These are phyloP conservation scores for Gnatocerus cornutus DNA, from an alignment of 2,888 invertebrate species.

Conservation along the genomic window DNA sequence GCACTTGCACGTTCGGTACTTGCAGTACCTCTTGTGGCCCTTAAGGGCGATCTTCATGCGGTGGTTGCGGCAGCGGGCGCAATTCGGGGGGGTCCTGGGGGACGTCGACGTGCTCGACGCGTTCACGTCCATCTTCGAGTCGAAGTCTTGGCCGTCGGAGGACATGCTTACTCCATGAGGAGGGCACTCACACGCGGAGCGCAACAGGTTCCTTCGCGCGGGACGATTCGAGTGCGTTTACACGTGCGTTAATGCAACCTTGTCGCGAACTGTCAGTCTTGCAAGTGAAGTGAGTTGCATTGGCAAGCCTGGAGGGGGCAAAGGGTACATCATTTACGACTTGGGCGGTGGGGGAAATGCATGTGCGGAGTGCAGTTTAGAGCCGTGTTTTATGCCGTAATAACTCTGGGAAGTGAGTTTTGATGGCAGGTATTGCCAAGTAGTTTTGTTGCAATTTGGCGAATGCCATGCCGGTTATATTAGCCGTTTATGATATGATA, in stretches of 20 bases:
- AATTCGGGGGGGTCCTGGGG: conserved; percentile 90
- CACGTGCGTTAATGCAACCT: conserved; percentile 43
- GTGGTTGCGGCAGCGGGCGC: conserved; percentile 94
- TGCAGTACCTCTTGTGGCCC: conserved; percentile 95
- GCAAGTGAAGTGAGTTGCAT: conserved; percentile 70
- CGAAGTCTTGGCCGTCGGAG: conserved; percentile 51
- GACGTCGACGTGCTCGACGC: conserved; percentile 73
- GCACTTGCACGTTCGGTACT: conserved; percentile 88
- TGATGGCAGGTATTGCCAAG: conserved; percentile 68
- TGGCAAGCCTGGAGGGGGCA: conserved; percentile 65
- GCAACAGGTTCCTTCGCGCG: conserved; percentile 51
- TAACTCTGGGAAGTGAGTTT: conserved; percentile 71
- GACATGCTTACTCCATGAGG: conserved; percentile 39
- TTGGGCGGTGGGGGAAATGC: conserved; percentile 67
- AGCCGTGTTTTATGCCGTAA: conserved; percentile 70
- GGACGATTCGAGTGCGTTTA: conserved; percentile 24
- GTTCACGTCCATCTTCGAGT: conserved; percentile 73
- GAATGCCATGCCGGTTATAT: conserved; percentile 66
- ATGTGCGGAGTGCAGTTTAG: conserved; percentile 71
- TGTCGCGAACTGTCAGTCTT: conserved; percentile 68
- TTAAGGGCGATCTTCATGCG: conserved; percentile 90
- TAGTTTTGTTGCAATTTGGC: conserved; percentile 67
- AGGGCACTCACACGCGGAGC: conserved; percentile 35
- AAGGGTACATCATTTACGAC: conserved; percentile 68
- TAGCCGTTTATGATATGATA: conserved; percentile 68